Evolutionary conservation across 2,888 invertebrate species (phyloP).

Genomic region (Ochropleura leucogaster): DNA sequence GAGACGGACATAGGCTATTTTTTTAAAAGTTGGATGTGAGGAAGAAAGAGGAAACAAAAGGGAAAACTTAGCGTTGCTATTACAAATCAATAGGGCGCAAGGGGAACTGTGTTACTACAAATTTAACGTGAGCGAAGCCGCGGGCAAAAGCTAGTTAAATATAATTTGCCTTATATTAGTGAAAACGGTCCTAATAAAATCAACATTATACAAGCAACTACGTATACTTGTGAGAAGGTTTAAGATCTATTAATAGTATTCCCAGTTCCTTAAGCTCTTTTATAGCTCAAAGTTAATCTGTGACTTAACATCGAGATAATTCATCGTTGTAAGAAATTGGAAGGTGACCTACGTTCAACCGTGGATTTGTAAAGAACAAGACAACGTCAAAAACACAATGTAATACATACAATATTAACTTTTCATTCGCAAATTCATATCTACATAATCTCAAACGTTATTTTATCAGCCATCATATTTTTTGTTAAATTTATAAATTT

Average conservation of each 20-base stretch:
- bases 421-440: slow-evolving; percentile 20
- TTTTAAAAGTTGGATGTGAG: too few relatives aligned
- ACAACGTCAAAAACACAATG: too few relatives aligned
- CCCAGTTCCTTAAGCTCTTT: not conserved
- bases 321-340: not conserved
- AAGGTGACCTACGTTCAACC: not conserved
- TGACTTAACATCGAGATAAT: not conserved
- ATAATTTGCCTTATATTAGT: not conserved
- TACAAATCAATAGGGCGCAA: too few relatives aligned
- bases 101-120: too few relatives aligned
- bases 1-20: too few relatives aligned
- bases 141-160: too few relatives aligned
- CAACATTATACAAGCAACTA: not conserved
- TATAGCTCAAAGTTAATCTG: not conserved
- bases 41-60: too few relatives aligned
- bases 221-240: not conserved
- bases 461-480: slow-evolving; percentile 15
- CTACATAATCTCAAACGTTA: slow-evolving; percentile 19
- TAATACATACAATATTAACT: slow-evolving; percentile 17
- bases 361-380: not conserved
- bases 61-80: too few relatives aligned
- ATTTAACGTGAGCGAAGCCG: too few relatives aligned
- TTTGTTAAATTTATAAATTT: slow-evolving; percentile 39
- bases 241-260: not conserved
- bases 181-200: not conserved